These are phyloP conservation scores for Ichneumoninae sp. DNA, from an alignment of 2,888 invertebrate species.

Conservation along the genomic window DNA sequence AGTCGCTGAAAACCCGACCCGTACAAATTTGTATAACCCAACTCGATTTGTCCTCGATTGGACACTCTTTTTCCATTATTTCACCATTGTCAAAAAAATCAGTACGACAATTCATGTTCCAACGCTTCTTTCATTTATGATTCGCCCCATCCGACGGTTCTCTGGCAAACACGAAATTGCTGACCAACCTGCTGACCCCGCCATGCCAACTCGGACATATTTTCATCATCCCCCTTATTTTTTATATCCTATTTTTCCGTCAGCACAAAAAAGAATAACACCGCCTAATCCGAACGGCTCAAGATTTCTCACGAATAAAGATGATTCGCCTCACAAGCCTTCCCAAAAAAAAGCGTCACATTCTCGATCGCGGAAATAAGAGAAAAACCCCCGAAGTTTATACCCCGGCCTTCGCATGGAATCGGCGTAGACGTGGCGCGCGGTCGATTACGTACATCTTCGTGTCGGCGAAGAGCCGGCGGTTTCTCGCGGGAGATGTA, in stretches of 20 bases:
- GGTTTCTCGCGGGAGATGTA: conserved; percentile 77
- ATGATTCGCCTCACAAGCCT: background rate
- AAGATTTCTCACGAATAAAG: background rate
- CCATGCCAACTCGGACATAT: conserved; percentile 36
- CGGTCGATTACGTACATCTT: conserved; percentile 48
- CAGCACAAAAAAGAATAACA: conserved; percentile 29
- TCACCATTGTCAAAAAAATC: background rate
- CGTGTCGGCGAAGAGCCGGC: conserved; percentile 53
- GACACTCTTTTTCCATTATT: background rate
- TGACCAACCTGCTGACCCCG: conserved; percentile 44
- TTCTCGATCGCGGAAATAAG: background rate
- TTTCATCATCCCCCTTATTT: conserved; percentile 16
- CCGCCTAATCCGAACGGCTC: conserved; percentile 19
- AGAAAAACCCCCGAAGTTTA: background rate
- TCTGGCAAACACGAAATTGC: conserved; percentile 38
- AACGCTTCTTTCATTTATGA: background rate
- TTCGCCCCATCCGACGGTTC: background rate
- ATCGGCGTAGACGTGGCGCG: conserved; percentile 27
- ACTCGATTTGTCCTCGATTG: background rate
- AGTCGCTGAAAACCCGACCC: conserved; percentile 1
- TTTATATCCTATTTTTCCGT: background rate
- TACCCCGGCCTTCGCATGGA: background rate
- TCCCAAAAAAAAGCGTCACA: background rate
- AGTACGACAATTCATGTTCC: background rate
- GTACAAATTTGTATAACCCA: background rate